These are phyloP conservation scores for Agrotis exclamationis DNA, from an alignment of 2,888 invertebrate species.

Conservation along the genomic window DNA sequence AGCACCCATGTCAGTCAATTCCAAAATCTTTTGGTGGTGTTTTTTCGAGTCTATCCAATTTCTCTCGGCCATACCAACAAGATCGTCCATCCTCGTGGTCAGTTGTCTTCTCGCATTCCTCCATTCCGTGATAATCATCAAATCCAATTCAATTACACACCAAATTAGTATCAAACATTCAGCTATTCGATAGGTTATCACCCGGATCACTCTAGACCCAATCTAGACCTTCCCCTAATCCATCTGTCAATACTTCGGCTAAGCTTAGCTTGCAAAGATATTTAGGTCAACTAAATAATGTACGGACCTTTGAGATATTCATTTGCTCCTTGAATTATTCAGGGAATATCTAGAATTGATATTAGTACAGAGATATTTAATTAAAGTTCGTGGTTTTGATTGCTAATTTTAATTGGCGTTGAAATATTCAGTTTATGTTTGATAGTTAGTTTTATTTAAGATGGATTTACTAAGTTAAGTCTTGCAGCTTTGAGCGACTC, in stretches of 20 bases:
- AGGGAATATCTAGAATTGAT: not conserved
- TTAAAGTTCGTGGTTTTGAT: constrained; percentile 1
- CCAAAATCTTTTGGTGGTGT: too few relatives aligned
- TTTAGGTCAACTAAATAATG: constrained; percentile 43
- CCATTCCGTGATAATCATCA: not conserved
- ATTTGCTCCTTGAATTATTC: constrained; percentile 35
- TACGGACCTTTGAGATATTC: constrained; percentile 26
- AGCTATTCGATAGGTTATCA: constrained; percentile 36
- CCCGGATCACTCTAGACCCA: constrained; percentile 25
- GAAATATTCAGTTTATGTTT: constrained; percentile 1
- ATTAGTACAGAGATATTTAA: not conserved
- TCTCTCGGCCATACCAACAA: not conserved
- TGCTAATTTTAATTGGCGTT: not conserved
- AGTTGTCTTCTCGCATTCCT: too few relatives aligned
- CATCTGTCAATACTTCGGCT: constrained; percentile 38
- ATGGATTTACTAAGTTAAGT: too few relatives aligned
- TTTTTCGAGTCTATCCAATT: not conserved
- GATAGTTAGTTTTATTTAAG: not conserved
- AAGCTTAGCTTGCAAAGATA: constrained; percentile 14
- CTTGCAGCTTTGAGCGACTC: too few relatives aligned
- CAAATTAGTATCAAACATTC: constrained; percentile 37
- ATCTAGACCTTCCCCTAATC: constrained; percentile 47
- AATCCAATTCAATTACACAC: constrained; percentile 33
- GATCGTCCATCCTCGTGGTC: too few relatives aligned
- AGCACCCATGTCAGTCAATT: too few relatives aligned